Percentiles rank a stretch among this genome's conserved stretches.
Conservation (phyloP, 1,140 invertebrate genomes). For the Heliconius congener region DNA sequence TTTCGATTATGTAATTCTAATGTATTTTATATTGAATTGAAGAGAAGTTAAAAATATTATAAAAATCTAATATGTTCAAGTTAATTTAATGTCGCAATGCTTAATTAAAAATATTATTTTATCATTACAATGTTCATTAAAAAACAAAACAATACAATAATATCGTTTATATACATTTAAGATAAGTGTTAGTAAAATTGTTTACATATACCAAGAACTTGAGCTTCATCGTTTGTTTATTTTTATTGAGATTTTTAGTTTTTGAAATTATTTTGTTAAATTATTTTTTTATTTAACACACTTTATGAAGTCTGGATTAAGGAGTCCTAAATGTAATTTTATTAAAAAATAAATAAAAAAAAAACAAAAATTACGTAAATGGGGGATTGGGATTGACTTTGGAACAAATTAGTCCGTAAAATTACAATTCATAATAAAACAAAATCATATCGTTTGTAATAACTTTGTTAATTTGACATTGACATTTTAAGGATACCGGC, state of each 20-base stretch:
- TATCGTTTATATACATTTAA: not conserved
- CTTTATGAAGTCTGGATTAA: no score
- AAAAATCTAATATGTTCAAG: not conserved
- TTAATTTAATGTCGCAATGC: not conserved
- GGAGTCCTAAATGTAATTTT: no score
- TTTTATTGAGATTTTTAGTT: not conserved
- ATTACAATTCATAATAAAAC: no score
- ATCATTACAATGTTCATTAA: not conserved
- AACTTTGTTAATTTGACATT: not conserved
- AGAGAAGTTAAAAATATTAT: not conserved
- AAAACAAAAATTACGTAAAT: no score
- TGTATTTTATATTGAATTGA: not conserved
- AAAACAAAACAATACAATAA: not conserved
- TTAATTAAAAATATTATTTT: not conserved
- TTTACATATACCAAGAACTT: not conserved
- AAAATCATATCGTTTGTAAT: not conserved
- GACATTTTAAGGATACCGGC: not conserved
- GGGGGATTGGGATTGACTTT: no score
- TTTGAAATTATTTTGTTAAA: not conserved
- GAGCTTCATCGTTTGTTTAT: not conserved
- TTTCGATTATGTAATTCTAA: conserved; percentile 23
- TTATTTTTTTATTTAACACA: no score
- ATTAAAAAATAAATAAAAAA: no score
- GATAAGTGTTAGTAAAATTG: conserved; percentile 1
- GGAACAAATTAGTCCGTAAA: no score